Conservation (phyloP, 1,140 invertebrate species). For the Gryon sp. region DNA sequence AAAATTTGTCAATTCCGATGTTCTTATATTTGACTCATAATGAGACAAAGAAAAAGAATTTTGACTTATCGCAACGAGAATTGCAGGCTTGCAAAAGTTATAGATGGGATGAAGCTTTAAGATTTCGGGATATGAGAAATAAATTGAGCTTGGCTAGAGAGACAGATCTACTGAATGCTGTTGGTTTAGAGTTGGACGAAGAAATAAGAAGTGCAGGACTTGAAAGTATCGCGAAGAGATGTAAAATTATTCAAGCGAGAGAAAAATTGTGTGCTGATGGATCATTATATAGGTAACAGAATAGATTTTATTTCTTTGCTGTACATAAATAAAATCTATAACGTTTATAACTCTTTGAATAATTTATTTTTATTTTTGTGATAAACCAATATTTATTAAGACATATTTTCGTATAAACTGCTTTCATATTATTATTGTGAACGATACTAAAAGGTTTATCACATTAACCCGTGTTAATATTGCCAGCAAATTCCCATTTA, state of each 20-base stretch:
- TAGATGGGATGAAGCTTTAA: slow-evolving; percentile 71
- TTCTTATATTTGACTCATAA: slow-evolving; percentile 71
- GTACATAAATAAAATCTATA: slow-evolving; percentile 51
- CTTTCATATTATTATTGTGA: no score
- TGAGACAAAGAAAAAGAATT: slow-evolving; percentile 69
- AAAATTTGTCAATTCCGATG: slow-evolving; percentile 70
- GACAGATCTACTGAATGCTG: slow-evolving; percentile 67
- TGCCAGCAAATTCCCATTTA: no score
- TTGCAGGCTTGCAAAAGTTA: slow-evolving; percentile 66
- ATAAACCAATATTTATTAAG: no score
- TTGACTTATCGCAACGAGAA: slow-evolving; percentile 69
- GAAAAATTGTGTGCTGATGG: slow-evolving; percentile 62
- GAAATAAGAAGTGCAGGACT: slow-evolving; percentile 59
- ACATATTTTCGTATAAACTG: no score
- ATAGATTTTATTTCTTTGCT: slow-evolving; percentile 53
- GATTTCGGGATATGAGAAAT: slow-evolving; percentile 74
- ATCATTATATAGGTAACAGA: slow-evolving; percentile 70
- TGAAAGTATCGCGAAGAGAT: slow-evolving; percentile 63
- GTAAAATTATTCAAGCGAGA: slow-evolving; percentile 58
- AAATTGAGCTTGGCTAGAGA: slow-evolving; percentile 68
- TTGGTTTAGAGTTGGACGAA: slow-evolving; percentile 66
- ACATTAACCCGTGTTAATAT: no score
- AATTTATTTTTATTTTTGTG: slow-evolving; percentile 29
- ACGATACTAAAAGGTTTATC: no score
- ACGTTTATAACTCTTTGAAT: slow-evolving; percentile 23